Conservation (phyloP, 2,113 vertebrate genomes). For the Aspidoscelis tigris region DNA sequence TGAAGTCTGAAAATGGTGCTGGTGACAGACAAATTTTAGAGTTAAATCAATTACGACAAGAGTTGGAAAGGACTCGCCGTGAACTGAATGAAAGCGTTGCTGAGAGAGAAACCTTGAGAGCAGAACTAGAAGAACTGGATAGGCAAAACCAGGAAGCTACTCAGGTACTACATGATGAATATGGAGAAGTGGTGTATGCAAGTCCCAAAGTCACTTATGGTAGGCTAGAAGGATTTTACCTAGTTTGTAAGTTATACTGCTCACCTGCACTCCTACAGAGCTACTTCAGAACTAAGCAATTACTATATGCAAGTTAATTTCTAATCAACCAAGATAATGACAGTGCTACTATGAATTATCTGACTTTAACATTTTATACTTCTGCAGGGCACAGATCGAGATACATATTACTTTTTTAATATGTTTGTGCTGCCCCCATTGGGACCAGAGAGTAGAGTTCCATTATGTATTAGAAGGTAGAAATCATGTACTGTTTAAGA, state of each 20-base stretch:
- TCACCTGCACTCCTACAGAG: too few species aligned
- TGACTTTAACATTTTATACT: too few species aligned
- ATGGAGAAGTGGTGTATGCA: background rate
- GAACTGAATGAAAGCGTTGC: constrained; percentile 78
- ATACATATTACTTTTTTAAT: too few species aligned
- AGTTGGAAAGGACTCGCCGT: constrained; percentile 80
- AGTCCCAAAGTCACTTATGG: background rate
- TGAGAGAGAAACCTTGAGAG: constrained; percentile 83
- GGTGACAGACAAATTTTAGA: constrained; percentile 61
- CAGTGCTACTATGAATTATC: too few species aligned
- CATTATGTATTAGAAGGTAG: too few species aligned
- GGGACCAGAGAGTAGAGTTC: too few species aligned
- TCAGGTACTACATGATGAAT: constrained; percentile 79
- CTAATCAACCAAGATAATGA: too few species aligned
- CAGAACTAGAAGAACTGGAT: constrained; percentile 92
- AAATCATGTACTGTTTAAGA: too few species aligned
- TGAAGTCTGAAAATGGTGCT: constrained; percentile 59
- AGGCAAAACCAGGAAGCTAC: constrained; percentile 94
- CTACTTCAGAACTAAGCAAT: too few species aligned
- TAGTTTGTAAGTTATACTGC: background rate
- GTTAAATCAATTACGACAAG: constrained; percentile 76
- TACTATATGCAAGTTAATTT: too few species aligned
- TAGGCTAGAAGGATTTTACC: background rate
- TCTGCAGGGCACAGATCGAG: too few species aligned
- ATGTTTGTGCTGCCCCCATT: too few species aligned